Percentiles rank a stretch among this genome's conserved stretches.
Conservation (phyloP, 2,888 invertebrate species). For the Cantharis flavilabris region DNA sequence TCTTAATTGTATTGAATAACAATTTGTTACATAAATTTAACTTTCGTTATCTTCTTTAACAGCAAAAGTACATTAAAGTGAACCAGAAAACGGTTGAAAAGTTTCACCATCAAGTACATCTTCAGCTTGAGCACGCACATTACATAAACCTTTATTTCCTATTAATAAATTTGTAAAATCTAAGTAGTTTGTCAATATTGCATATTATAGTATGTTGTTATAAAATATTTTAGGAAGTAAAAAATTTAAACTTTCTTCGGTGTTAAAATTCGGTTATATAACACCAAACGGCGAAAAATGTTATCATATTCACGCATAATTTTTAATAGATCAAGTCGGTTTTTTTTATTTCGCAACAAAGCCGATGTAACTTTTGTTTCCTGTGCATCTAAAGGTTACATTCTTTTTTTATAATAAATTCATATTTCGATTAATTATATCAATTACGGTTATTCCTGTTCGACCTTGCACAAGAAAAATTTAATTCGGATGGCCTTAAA, state of each 20-base stretch:
- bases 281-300: neutral
- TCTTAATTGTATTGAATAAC: neutral
- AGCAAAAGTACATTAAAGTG: neutral
- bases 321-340: neutral
- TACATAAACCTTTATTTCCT: neutral
- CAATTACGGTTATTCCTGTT: neutral
- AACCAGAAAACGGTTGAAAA: neutral
- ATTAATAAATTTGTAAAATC: neutral
- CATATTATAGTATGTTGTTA: neutral
- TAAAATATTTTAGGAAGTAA: neutral
- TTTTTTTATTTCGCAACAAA: neutral
- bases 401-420: neutral
- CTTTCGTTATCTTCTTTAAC: neutral
- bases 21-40: neutral
- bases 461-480: neutral
- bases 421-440: neutral
- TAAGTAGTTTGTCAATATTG: neutral
- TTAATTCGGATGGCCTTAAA: neutral
- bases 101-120: neutral
- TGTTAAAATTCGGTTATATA: neutral
- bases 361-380: neutral
- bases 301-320: neutral
- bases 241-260: neutral
- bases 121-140: neutral
- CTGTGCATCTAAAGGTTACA: neutral